A percentile compares a stretch with the other conserved stretches of the same genome.
Conservation (phyloP, 2,888 invertebrate species). For the Cerceris ruficornis region DNA sequence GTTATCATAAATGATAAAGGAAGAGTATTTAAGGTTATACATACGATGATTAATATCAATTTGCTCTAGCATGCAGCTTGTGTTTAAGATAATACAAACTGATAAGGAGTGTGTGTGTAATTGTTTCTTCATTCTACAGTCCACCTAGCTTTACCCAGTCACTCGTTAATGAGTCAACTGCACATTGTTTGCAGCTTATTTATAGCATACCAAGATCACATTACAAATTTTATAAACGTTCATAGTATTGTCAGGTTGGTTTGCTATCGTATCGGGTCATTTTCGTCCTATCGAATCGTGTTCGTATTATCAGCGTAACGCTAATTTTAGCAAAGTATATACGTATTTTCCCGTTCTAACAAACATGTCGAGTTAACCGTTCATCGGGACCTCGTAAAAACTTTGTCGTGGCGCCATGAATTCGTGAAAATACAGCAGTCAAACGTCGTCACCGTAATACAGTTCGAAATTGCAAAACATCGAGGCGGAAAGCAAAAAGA, state of each 20-base stretch:
- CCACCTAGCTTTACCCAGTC: conserved; percentile 64
- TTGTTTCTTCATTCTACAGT: conserved; percentile 28
- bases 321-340: background rate
- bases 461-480: background rate
- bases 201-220: conserved; percentile 6
- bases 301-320: background rate
- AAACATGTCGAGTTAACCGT: background rate
- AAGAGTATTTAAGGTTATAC: conserved; percentile 5
- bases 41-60: conserved; percentile 28
- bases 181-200: conserved; percentile 30
- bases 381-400: background rate
- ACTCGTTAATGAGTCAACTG: conserved; percentile 32
- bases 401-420: background rate
- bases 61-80: background rate
- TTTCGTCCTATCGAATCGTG: background rate
- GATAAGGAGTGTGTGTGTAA: conserved; percentile 54
- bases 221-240: background rate
- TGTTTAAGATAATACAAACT: conserved; percentile 40
- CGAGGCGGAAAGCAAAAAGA: background rate
- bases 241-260: background rate
- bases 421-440: background rate
- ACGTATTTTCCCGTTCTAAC: background rate
- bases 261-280: background rate
- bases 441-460: background rate
- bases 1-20: background rate